These are phyloP conservation scores for Drosophila ambigua DNA, from an alignment of 1,140 invertebrate species.

Conservation along the genomic window DNA sequence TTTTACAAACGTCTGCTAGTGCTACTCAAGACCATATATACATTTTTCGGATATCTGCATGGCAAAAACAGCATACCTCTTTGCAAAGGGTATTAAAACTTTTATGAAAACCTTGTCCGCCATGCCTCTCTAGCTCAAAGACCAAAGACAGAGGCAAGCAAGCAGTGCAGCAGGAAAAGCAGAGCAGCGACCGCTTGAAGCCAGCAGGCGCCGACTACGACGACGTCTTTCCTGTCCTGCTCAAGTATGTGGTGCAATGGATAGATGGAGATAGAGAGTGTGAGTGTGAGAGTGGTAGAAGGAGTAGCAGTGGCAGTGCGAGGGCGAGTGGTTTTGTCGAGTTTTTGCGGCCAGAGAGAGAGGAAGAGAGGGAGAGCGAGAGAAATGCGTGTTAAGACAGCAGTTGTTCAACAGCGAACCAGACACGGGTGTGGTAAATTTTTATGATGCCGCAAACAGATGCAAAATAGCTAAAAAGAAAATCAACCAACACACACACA, in stretches of 20 bases:
- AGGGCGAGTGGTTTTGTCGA: slow-evolving; percentile 37
- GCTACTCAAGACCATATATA: too few species aligned
- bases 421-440: slow-evolving; percentile 80
- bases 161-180: slow-evolving; percentile 18
- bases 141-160: slow-evolving; percentile 9
- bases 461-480: slow-evolving; percentile 78
- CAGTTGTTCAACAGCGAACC: slow-evolving; percentile 72
- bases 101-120: slow-evolving; percentile 5
- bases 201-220: slow-evolving; percentile 38
- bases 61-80: too few species aligned
- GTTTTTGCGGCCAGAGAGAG: too few species aligned
- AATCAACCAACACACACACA: slow-evolving; percentile 33
- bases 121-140: too few species aligned
- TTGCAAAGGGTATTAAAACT: slow-evolving; percentile 23
- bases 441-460: slow-evolving; percentile 82
- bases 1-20: too few species aligned
- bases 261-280: slow-evolving; percentile 1
- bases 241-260: slow-evolving; percentile 33
- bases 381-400: slow-evolving; percentile 68
- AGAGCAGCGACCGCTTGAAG: slow-evolving; percentile 34
- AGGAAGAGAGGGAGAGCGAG: background rate
- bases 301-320: slow-evolving; percentile 8
- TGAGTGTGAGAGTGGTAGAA: background rate
- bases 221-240: background rate
- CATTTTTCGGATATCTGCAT: too few species aligned